These are phyloP conservation scores for Xiphophorus maculatus DNA, from an alignment of 2,113 vertebrate genomes.

Conservation along the genomic window DNA sequence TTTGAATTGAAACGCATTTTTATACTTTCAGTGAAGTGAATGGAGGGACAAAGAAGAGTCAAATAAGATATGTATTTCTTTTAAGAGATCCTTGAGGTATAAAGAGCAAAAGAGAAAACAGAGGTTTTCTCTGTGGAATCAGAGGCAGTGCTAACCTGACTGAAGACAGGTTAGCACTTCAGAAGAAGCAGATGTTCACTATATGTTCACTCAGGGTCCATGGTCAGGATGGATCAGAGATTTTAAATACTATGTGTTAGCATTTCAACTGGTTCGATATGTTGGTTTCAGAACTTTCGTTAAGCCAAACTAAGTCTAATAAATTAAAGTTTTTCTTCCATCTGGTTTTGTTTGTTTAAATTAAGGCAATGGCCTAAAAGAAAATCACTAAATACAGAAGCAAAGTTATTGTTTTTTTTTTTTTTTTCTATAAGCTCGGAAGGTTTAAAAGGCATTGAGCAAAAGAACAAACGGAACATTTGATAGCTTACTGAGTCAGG, in stretches of 20 bases:
- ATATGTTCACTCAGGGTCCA: constrained; percentile 28
- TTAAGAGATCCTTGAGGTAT: constrained; percentile 47
- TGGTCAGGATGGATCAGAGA: constrained; percentile 38
- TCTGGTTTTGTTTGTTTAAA: not conserved
- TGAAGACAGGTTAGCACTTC: constrained; percentile 14
- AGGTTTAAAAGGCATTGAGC: constrained; percentile 23
- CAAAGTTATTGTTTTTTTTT: not conserved
- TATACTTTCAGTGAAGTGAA: not conserved
- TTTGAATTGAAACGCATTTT: constrained; percentile 18
- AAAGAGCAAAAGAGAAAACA: constrained; percentile 38
- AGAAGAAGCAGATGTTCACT: constrained; percentile 16
- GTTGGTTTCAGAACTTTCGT: constrained; percentile 16
- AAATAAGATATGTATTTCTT: not conserved
- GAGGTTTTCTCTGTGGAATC: constrained; percentile 44
- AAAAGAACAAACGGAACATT: constrained; percentile 9
- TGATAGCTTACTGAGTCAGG: constrained; percentile 9
- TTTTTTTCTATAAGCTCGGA: not conserved
- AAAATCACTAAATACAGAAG: constrained; percentile 21
- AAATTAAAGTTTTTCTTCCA: too few relatives aligned
- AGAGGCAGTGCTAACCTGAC: constrained; percentile 28
- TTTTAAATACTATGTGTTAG: constrained; percentile 20
- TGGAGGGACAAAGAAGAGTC: too few relatives aligned
- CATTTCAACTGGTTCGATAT: constrained; percentile 7
- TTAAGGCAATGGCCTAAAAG: not conserved
- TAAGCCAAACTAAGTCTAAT: not conserved